Percentiles rank a stretch among this genome's conserved stretches.
These are phyloP conservation scores for Pseudopleuronectes americanus DNA, from an alignment of 2,797 vertebrate species.

Conservation along the genomic window DNA sequence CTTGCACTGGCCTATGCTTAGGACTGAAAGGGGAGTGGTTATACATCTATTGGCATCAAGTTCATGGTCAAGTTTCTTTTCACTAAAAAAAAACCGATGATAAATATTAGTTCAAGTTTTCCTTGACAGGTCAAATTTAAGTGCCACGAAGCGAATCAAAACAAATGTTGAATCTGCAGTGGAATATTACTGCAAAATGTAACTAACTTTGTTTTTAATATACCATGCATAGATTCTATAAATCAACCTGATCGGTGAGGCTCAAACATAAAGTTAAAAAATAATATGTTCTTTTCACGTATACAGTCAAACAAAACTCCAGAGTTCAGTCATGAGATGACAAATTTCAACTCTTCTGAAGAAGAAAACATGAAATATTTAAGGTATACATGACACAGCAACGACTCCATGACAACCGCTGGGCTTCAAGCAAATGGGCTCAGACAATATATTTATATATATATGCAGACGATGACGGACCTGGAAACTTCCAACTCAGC, in stretches of 20 bases:
- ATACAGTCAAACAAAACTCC: conserved; percentile 26
- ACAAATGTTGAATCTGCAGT: conserved; percentile 1
- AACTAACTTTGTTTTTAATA: conserved; percentile 14
- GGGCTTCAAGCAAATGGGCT: conserved; percentile 72
- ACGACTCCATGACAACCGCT: conserved; percentile 70
- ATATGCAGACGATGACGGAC: conserved; percentile 66
- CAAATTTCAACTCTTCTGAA: conserved; percentile 55
- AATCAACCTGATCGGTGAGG: conserved; percentile 9
- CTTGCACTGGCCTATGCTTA: conserved; percentile 7
- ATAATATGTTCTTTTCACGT: conserved; percentile 30
- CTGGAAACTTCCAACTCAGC: conserved; percentile 69
- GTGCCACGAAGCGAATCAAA: conserved; percentile 2
- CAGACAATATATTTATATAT: conserved; percentile 80
- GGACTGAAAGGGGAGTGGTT: conserved; percentile 42
- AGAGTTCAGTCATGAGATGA: conserved; percentile 39
- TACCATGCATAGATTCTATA: conserved; percentile 14
- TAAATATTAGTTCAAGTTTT: not conserved
- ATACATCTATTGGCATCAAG: conserved; percentile 3
- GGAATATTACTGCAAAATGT: conserved; percentile 9
- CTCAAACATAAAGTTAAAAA: conserved; percentile 12
- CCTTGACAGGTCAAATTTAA: not conserved
- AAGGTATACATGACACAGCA: conserved; percentile 72
- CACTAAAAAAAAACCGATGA: conserved; percentile 3
- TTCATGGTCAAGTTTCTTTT: conserved; percentile 12
- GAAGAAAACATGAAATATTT: conserved; percentile 75